phyloP scores from a whole-genome alignment of 1,140 invertebrate species.

The Brevipalpus yothersi region DNA sequence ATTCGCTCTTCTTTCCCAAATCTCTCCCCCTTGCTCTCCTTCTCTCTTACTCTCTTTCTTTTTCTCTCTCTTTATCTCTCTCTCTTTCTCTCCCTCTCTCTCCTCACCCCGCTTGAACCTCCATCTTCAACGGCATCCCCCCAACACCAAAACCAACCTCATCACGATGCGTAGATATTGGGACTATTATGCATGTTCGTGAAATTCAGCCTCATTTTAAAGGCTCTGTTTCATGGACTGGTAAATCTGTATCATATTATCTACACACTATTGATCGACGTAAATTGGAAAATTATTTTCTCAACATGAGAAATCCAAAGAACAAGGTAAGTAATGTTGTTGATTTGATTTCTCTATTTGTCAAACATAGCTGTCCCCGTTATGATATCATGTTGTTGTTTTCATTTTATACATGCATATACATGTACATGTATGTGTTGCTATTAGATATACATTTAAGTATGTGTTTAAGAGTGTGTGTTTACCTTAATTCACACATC shows the following conservation, averaged over 20 bases:
- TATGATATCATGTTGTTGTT: neutral
- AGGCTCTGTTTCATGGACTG: constrained; percentile 93
- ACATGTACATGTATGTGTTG: too few species aligned
- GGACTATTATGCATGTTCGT: constrained; percentile 91
- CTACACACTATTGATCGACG: constrained; percentile 86
- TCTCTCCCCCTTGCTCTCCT: neutral
- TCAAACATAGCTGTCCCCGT: neutral
- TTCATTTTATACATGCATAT: neutral
- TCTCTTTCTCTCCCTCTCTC: too few species aligned
- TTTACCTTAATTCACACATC: too few species aligned
- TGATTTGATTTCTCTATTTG: constrained; percentile 1
- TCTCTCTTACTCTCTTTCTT: neutral
- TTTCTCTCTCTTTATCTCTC: neutral
- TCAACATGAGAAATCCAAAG: constrained; percentile 48
- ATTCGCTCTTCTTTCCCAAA: neutral
- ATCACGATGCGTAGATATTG: constrained; percentile 47
- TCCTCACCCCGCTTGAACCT: too few species aligned
- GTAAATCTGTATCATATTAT: constrained; percentile 91
- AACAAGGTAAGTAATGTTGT: constrained; percentile 28
- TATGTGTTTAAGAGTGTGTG: too few species aligned
- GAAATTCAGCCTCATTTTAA: constrained; percentile 74
- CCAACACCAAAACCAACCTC: neutral
- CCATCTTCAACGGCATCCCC: too few species aligned
- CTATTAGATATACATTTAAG: too few species aligned
- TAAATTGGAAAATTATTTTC: constrained; percentile 85